Base-by-base conservation (phyloP, 2,888 invertebrate species). In the Callimorpha dominula region DNA sequence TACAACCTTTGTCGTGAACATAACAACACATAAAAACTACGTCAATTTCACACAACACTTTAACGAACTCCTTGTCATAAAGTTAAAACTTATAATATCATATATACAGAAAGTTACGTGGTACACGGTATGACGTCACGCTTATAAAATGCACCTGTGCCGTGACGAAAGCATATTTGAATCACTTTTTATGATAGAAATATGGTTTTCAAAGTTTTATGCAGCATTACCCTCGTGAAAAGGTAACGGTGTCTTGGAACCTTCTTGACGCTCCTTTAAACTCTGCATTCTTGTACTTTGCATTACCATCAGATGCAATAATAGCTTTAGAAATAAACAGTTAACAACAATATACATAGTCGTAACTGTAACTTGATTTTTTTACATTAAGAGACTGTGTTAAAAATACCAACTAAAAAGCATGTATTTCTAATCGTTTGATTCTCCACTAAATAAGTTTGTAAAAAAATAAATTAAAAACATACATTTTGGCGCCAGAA, bases 91-190 rank as follows among this genome's bases (percentile, higher is more conserved):
- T 67, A 20, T 12, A 49, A 69, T 69, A 69, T 69, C 42, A 42
- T 49, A 71, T 70, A 54, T 54, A 70, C 17, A 65, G 31, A 43
- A 17, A 72, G 31, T 64, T 57, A 68, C 57, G 31, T 31, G 31
- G 31, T 31, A 31, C 20, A 46, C 12, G 31, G 46, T 14, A 62
- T 68, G 50, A 79, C 73, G 79, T 71, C 72, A 79, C 31, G 31
- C 52, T 50, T 31, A 73, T 80, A 78, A 77, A 79, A 78, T 78
- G 78, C 84, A 78, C 62, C 17, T 52, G 40, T 84, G 68, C 50
- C 82, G 84, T 83, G 81, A 72, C 80, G 40, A 75, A 80, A 78
- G 72, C 73, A 76, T 78, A 78, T 84, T 83, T 82, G 73, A 84
- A 77, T 76, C 54, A 69, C 73, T 68, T 68, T 78, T 76, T 66